phyloP scores from a whole-genome alignment of 2,113 vertebrate species.

The Ammodramus savannarum region DNA sequence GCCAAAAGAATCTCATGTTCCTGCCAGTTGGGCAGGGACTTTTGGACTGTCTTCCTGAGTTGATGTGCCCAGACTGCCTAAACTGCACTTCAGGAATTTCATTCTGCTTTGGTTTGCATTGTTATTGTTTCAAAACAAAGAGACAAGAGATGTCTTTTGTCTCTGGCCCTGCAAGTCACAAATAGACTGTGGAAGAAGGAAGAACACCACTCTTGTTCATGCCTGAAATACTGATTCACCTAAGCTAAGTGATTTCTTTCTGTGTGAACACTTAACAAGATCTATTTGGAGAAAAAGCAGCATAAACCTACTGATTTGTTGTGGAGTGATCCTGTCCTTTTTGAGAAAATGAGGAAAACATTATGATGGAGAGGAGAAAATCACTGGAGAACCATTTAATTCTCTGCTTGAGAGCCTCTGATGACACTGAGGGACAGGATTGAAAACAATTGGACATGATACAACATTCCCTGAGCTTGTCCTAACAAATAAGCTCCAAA shows the following conservation, averaged over 20 bases:
- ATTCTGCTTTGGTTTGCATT: neutral
- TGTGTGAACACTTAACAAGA: neutral
- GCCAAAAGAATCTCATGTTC: neutral
- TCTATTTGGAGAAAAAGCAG: neutral
- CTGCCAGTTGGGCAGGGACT: neutral
- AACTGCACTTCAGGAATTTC: neutral
- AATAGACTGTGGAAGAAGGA: neutral
- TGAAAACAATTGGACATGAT: neutral
- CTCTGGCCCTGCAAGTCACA: neutral
- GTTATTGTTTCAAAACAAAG: neutral
- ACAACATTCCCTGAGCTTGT: neutral
- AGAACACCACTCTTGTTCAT: neutral
- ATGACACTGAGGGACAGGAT: neutral
- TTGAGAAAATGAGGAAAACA: neutral
- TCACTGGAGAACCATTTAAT: neutral
- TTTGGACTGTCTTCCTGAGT: neutral
- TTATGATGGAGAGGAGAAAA: neutral
- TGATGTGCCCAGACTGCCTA: neutral
- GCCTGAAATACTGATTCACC: neutral
- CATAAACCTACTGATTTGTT: neutral
- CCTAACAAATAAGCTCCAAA: neutral
- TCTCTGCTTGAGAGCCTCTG: neutral
- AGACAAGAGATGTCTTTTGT: neutral
- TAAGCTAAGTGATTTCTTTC: neutral
- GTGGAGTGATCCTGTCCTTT: neutral